These are phyloP conservation scores for Orussus abietinus DNA, from an alignment of 1,140 invertebrate species.

Conservation along the genomic window DNA sequence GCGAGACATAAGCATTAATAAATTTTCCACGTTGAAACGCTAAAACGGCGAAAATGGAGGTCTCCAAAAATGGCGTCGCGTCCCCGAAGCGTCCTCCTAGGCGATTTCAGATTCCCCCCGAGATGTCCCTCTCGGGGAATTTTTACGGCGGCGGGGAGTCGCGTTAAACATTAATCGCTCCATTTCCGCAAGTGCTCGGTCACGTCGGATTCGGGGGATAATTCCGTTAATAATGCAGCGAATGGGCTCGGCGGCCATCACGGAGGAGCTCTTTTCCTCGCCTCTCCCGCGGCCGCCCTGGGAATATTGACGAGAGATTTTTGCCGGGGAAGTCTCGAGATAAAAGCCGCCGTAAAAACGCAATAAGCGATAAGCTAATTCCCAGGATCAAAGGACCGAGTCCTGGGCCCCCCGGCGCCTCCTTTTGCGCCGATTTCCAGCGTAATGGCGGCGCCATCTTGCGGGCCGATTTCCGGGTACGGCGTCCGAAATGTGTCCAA, in stretches of 20 bases:
- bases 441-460: no score
- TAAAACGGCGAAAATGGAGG: no score
- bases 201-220: slow-evolving; percentile 10
- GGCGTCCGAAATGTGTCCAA: no score
- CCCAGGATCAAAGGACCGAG: slow-evolving; percentile 29
- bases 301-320: slow-evolving; percentile 35
- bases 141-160: no score
- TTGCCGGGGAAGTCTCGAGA: slow-evolving; percentile 8
- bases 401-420: no score
- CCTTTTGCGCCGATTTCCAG: no score
- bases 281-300: slow-evolving; percentile 13
- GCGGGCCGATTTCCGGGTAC: no score
- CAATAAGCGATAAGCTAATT: slow-evolving; percentile 34
- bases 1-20: slow-evolving; percentile 11
- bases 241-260: slow-evolving; percentile 8
- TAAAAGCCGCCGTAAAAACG: slow-evolving; percentile 22
- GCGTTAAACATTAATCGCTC: slow-evolving; percentile 5
- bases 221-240: slow-evolving; percentile 24
- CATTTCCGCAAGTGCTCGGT: slow-evolving; percentile 18
- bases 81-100: no score
- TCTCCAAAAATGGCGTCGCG: no score
- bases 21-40: no score
- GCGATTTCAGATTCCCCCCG: no score
- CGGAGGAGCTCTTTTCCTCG: slow-evolving; percentile 14
- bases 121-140: no score